These are phyloP conservation scores for Diogma glabrata DNA, from an alignment of 2,888 invertebrate species.

Conservation along the genomic window DNA sequence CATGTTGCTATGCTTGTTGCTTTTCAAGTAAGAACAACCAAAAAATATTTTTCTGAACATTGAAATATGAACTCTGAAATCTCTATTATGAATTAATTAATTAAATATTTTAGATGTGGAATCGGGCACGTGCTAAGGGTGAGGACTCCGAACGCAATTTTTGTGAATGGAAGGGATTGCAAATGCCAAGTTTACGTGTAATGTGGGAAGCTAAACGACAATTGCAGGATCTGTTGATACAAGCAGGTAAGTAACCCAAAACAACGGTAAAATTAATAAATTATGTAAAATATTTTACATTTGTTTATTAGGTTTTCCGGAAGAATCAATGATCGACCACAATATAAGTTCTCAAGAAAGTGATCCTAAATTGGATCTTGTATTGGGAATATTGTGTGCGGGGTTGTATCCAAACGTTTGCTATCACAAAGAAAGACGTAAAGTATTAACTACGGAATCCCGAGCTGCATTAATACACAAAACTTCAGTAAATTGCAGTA, in stretches of 20 bases:
- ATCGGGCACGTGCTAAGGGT: constrained; percentile 51
- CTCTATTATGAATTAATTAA: constrained; percentile 29
- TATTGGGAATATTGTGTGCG: constrained; percentile 74
- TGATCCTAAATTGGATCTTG: constrained; percentile 69
- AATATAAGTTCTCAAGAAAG: constrained; percentile 64
- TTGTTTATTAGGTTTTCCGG: no score
- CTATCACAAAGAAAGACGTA: constrained; percentile 87
- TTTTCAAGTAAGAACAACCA: constrained; percentile 52
- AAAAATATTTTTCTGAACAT: no score
- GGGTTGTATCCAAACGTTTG: constrained; percentile 97
- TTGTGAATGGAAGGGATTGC: constrained; percentile 86
- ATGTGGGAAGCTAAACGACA: constrained; percentile 84
- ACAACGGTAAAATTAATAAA: no score
- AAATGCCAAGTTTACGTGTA: constrained; percentile 77
- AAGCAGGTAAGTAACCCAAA: no score
- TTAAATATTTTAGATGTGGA: constrained; percentile 57
- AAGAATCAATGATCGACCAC: constrained; percentile 66
- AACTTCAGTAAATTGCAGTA: constrained; percentile 89
- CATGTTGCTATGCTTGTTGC: constrained; percentile 92
- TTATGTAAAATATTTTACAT: no score
- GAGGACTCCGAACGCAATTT: constrained; percentile 69
- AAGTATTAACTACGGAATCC: constrained; percentile 90
- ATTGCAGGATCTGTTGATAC: constrained; percentile 51
- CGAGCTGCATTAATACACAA: constrained; percentile 93
- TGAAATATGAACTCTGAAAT: constrained; percentile 27